Evolutionary conservation across 2,888 invertebrate genomes (phyloP), one percentile per base, ranked within the genome.

Genomic region (Teleiodes luculella): DNA sequence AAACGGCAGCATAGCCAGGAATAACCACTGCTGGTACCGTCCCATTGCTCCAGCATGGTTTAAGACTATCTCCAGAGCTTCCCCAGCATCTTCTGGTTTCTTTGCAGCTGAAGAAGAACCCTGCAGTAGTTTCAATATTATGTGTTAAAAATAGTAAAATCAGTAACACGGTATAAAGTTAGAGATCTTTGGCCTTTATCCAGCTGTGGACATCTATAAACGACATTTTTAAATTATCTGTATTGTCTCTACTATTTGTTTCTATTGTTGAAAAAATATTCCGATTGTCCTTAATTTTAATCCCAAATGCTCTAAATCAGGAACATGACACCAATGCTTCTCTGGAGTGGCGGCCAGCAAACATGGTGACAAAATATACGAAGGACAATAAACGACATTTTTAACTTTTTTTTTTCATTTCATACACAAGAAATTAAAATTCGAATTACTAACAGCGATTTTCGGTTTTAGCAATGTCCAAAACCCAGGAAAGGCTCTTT

Each of bases 341-440:
- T 82, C 79, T 10, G 86, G 86, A 0, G 86, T 84, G 4, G 78
- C 82, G 0, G 83, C n/a, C 74, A 11, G 86, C 71, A 67, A 87
- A 86, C 83, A 87, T 83, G 67, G 86, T 85, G 13, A 81, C 80
- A 66, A 85, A 80, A 70, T 86, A 86, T 2, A 82, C 66, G 66
- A 78, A 86, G 2, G 86, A 80, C 70, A 84, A 65, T 77, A 74
- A 43, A 86, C 62, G 1, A 86, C 87, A 53, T n/a, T n/a, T n/a
- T n/a, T n/a, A n/a, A n/a, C n/a, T n/a, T n/a, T n/a, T n/a, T n/a
- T n/a, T n/a, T n/a, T n/a, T n/a, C n/a, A n/a, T n/a, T n/a, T n/a
- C n/a, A n/a, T n/a, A n/a, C n/a, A n/a, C n/a, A n/a, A n/a, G n/a
- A n/a, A n/a, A n/a, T n/a, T n/a, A n/a, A n/a, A n/a, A n/a, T n/a